These are phyloP conservation scores for Acronicta psi DNA, from an alignment of 2,888 invertebrate species.

Conservation along the genomic window DNA sequence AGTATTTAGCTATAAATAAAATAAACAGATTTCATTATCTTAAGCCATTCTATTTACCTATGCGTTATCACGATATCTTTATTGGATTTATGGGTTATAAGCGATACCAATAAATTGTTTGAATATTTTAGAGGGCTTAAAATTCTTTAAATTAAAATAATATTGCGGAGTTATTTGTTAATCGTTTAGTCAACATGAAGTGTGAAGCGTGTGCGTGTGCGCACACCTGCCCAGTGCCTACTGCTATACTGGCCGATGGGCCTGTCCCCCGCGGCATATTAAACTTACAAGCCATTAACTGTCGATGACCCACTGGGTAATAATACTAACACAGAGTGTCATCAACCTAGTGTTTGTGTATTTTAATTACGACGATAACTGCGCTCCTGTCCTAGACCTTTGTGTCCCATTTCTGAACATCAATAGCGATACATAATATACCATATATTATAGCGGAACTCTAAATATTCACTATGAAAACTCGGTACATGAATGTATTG, in stretches of 20 bases:
- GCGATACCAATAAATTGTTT: conserved; percentile 19
- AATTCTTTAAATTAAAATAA: conserved; percentile 25
- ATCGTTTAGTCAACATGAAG: conserved; percentile 38
- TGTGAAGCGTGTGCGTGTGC: conserved; percentile 20
- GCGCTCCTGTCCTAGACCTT: conserved; percentile 28
- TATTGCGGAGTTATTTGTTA: conserved; percentile 36
- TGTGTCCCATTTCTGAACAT: conserved; percentile 2
- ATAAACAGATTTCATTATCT: conserved; percentile 27
- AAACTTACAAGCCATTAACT: conserved; percentile 31
- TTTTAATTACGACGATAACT: conserved; percentile 17
- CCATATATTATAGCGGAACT: too few species aligned
- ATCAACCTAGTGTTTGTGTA: conserved; percentile 49
- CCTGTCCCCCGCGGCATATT: conserved; percentile 49
- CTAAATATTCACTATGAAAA: too few species aligned
- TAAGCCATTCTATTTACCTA: conserved; percentile 9
- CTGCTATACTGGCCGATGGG: conserved; percentile 14
- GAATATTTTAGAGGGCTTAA: conserved; percentile 10
- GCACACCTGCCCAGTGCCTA: conserved; percentile 51
- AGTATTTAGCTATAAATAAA: conserved; percentile 38
- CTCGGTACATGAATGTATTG: background rate
- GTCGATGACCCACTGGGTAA: conserved; percentile 53
- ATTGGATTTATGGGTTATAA: background rate
- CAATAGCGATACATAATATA: background rate
- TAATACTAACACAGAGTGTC: conserved; percentile 47
- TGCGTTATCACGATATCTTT: conserved; percentile 3